phyloP scores from a whole-genome alignment of 2,797 vertebrate species.

The Stomatorhinus walkeri region DNA sequence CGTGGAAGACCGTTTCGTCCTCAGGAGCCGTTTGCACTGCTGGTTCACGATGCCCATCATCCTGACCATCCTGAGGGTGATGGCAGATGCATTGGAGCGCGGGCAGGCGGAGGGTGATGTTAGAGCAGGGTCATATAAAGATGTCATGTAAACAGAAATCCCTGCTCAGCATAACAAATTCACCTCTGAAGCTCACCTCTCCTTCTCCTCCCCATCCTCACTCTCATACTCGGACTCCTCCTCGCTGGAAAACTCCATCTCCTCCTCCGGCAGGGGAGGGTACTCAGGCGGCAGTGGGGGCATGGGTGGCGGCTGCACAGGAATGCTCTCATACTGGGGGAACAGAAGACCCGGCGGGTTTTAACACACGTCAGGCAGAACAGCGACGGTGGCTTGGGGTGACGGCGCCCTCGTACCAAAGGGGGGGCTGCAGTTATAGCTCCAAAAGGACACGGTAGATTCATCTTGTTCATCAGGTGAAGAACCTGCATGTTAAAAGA shows the following conservation, averaged over 20 bases:
- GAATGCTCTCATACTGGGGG: constrained; percentile 71
- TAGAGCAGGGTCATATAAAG: background rate
- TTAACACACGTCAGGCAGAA: background rate
- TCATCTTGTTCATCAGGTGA: constrained; percentile 99
- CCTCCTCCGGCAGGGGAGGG: constrained; percentile 80
- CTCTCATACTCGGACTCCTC: constrained; percentile 94
- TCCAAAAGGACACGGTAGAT: constrained; percentile 89
- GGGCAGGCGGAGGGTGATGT: background rate
- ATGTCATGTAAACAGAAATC: background rate
- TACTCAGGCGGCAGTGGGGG: constrained; percentile 63
- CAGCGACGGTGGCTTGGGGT: background rate
- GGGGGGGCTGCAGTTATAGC: constrained; percentile 79
- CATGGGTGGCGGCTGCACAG: constrained; percentile 67
- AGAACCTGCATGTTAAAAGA: constrained; percentile 71
- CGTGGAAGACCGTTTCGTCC: constrained; percentile 66
- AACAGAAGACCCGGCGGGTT: background rate
- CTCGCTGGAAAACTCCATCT: constrained; percentile 67
- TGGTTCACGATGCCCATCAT: constrained; percentile 86
- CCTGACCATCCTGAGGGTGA: constrained; percentile 68
- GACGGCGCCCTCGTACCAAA: constrained; percentile 59
- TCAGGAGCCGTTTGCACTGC: constrained; percentile 81
- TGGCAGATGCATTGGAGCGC: background rate
- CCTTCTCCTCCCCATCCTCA: constrained; percentile 80
- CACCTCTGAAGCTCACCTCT: constrained; percentile 62
- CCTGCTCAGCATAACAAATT: background rate